phyloP scores from a whole-genome alignment of 2,113 vertebrate species.

The Chaetodon trifascialis region DNA sequence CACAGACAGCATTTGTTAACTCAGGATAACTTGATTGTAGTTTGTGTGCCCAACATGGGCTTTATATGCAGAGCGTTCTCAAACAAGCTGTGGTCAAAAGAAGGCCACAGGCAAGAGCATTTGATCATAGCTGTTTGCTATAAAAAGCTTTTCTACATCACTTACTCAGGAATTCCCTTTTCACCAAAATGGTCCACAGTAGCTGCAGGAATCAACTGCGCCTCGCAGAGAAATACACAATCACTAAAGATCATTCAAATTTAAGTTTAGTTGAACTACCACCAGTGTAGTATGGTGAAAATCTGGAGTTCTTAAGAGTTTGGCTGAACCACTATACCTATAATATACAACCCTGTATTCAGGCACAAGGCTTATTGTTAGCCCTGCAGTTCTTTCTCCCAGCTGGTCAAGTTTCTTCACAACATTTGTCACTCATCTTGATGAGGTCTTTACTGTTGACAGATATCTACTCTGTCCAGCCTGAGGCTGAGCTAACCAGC shows the following conservation, averaged over 20 bases:
- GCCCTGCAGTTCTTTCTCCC: no score
- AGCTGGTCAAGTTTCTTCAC: no score
- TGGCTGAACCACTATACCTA: background rate
- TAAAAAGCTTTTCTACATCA: conserved; percentile 10
- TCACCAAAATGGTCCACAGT: background rate
- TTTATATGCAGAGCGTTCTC: background rate
- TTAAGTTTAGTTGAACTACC: background rate
- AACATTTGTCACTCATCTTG: conserved; percentile 4
- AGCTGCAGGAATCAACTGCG: background rate
- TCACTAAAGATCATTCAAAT: background rate
- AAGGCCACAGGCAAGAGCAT: background rate
- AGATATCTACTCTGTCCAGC: background rate
- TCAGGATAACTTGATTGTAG: background rate
- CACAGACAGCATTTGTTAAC: background rate
- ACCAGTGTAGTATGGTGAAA: no score
- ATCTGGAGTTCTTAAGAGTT: background rate
- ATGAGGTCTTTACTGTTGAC: background rate
- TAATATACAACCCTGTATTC: background rate
- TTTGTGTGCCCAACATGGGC: background rate
- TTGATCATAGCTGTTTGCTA: background rate
- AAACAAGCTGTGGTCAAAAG: background rate
- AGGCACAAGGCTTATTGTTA: no score
- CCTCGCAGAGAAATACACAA: background rate
- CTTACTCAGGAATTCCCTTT: conserved; percentile 1
- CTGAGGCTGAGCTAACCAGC: background rate